Percentiles rank a stretch among this genome's conserved stretches.
phyloP scores from a whole-genome alignment of 2,888 invertebrate species.

The Folsomia manolachei region DNA sequence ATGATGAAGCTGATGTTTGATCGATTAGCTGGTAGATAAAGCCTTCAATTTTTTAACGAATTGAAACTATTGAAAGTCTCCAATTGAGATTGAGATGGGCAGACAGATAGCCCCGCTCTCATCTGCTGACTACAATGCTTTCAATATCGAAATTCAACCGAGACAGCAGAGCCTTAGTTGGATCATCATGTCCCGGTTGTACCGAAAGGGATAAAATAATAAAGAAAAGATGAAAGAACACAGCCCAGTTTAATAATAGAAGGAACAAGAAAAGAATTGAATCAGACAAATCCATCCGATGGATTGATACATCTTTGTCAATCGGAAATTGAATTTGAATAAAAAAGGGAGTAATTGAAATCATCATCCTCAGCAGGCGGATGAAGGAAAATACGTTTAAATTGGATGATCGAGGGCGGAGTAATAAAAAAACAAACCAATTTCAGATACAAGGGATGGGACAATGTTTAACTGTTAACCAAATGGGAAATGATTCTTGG shows the following conservation, averaged over 20 bases:
- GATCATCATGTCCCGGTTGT: background rate
- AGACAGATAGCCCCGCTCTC: conserved; percentile 10
- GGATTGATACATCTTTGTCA: conserved; percentile 21
- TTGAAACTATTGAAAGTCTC: background rate
- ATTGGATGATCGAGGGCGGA: too few species aligned
- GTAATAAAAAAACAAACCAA: too few species aligned
- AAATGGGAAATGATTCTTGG: too few species aligned
- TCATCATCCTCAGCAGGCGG: too few species aligned
- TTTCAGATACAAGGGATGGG: too few species aligned
- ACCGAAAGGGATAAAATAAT: background rate
- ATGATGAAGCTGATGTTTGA: conserved; percentile 3
- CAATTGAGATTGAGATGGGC: conserved; percentile 1
- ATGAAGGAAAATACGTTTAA: too few species aligned
- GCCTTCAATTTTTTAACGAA: conserved; percentile 13
- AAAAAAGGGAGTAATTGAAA: conserved; percentile 17
- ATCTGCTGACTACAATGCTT: conserved; percentile 7
- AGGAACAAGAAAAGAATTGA: conserved; percentile 10
- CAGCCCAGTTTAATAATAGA: conserved; percentile 5
- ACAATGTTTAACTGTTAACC: too few species aligned
- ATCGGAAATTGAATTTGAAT: conserved; percentile 15
- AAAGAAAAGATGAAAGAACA: conserved; percentile 6
- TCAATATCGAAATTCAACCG: background rate
- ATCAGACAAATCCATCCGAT: conserved; percentile 6
- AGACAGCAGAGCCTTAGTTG: background rate
- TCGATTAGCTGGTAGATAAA: conserved; percentile 15